phyloP scores from a whole-genome alignment of 2,888 invertebrate genomes.

The Eubasilissa splendida region DNA sequence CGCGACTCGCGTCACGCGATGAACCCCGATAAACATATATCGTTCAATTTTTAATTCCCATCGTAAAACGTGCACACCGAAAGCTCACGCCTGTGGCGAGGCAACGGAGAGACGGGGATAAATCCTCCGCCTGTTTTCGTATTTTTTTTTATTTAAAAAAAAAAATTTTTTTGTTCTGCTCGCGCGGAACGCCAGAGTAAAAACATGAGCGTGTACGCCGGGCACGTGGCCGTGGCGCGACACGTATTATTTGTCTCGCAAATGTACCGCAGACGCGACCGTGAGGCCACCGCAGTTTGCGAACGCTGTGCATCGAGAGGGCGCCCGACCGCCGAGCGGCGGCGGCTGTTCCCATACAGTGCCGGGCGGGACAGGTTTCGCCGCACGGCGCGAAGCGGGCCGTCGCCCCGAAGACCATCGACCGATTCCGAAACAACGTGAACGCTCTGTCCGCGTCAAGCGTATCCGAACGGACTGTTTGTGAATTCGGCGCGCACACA shows the following conservation, averaged over 20 bases:
- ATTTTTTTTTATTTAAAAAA: no score
- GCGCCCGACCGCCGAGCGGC: no score
- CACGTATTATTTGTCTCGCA: no score
- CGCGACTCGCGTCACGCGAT: background rate
- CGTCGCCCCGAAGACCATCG: background rate
- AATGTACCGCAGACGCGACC: conserved; percentile 60
- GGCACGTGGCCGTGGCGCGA: no score
- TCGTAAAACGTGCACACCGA: conserved; percentile 60
- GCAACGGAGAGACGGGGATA: no score
- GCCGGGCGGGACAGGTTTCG: background rate
- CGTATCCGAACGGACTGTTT: background rate
- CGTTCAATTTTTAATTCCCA: conserved; percentile 68
- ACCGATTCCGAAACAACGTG: background rate
- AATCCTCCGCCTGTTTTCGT: no score
- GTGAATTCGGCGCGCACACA: background rate
- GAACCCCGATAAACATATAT: background rate
- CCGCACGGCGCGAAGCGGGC: background rate
- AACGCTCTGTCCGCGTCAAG: no score
- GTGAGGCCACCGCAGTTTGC: conserved; percentile 69
- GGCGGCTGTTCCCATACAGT: background rate
- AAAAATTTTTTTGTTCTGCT: no score
- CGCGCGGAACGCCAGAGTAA: no score
- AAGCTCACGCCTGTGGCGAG: no score
- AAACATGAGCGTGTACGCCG: no score
- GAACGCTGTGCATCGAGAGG: conserved; percentile 21